phyloP scores from a whole-genome alignment of 2,797 vertebrate species.

The Cirrhinus mrigala region DNA sequence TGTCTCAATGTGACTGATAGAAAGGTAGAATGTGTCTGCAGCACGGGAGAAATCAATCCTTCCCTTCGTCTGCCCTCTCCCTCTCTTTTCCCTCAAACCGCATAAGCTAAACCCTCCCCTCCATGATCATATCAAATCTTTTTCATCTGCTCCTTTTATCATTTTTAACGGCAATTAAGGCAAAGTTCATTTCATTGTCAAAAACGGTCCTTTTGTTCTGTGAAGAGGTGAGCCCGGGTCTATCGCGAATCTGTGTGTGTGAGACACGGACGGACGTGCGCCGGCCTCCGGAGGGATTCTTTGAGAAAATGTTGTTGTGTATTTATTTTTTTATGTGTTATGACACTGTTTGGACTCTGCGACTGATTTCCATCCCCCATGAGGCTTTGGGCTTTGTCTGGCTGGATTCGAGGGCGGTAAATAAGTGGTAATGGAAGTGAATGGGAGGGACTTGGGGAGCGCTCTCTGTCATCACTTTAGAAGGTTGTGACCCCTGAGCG shows the following conservation, averaged over 20 bases:
- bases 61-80: slow-evolving; percentile 65
- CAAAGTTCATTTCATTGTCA: slow-evolving; percentile 59
- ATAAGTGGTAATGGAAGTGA: slow-evolving; percentile 84
- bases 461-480: slow-evolving; percentile 85
- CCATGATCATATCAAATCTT: neutral
- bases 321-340: slow-evolving; percentile 71
- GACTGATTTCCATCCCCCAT: slow-evolving; percentile 68
- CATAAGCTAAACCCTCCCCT: neutral
- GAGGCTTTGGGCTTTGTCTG: slow-evolving; percentile 75
- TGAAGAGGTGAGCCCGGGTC: slow-evolving; percentile 36
- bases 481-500: slow-evolving; percentile 84
- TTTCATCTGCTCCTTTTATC: slow-evolving; percentile 22
- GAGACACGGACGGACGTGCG: slow-evolving; percentile 57
- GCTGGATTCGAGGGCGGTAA: slow-evolving; percentile 76
- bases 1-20: slow-evolving; percentile 77
- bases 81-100: slow-evolving; percentile 4
- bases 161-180: slow-evolving; percentile 22
- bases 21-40: slow-evolving; percentile 74
- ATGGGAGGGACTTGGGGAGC: slow-evolving; percentile 76
- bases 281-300: slow-evolving; percentile 65
- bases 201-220: slow-evolving; percentile 24
- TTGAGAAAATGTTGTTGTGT: slow-evolving; percentile 79
- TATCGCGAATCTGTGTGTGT: slow-evolving; percentile 51
- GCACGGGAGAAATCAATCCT: slow-evolving; percentile 73
- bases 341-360: slow-evolving; percentile 76